phyloP scores from a whole-genome alignment of 2,113 vertebrate genomes.

The Mionectes macconnelli region DNA sequence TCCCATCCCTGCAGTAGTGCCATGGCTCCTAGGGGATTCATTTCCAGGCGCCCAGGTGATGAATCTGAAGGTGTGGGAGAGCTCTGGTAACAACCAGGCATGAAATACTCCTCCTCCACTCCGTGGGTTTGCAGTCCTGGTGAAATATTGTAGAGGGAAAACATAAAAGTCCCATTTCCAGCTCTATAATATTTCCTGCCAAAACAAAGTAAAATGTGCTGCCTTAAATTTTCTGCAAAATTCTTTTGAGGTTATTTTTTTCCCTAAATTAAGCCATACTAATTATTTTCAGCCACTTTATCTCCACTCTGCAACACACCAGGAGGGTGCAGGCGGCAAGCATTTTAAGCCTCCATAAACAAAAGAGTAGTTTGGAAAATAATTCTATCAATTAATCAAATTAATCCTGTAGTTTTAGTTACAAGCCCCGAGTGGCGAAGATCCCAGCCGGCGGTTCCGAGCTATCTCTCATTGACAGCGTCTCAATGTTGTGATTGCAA shows the following conservation, averaged over 20 bases:
- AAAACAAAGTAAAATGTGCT: slow-evolving; percentile 27
- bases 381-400: slow-evolving; percentile 82
- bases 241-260: slow-evolving; percentile 63
- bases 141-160: slow-evolving; percentile 22
- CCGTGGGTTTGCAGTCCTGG: background rate
- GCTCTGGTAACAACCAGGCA: background rate
- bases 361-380: slow-evolving; percentile 75
- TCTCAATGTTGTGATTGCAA: slow-evolving; percentile 55
- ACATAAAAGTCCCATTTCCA: slow-evolving; percentile 54
- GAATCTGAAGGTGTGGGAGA: background rate
- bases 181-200: slow-evolving; percentile 53
- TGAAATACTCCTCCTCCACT: background rate
- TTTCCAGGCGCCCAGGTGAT: background rate
- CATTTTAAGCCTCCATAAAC: slow-evolving; percentile 75
- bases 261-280: slow-evolving; percentile 75
- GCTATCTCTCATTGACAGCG: slow-evolving; percentile 69
- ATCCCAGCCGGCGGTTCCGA: slow-evolving; percentile 59
- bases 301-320: slow-evolving; percentile 73
- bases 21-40: background rate
- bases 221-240: slow-evolving; percentile 66
- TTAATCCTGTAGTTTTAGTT: slow-evolving; percentile 76
- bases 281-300: slow-evolving; percentile 77
- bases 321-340: slow-evolving; percentile 64
- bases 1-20: background rate
- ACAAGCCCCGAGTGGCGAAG: slow-evolving; percentile 76